phyloP scores from a whole-genome alignment of 2,797 vertebrate genomes.

The Halcyon smyrnensis region DNA sequence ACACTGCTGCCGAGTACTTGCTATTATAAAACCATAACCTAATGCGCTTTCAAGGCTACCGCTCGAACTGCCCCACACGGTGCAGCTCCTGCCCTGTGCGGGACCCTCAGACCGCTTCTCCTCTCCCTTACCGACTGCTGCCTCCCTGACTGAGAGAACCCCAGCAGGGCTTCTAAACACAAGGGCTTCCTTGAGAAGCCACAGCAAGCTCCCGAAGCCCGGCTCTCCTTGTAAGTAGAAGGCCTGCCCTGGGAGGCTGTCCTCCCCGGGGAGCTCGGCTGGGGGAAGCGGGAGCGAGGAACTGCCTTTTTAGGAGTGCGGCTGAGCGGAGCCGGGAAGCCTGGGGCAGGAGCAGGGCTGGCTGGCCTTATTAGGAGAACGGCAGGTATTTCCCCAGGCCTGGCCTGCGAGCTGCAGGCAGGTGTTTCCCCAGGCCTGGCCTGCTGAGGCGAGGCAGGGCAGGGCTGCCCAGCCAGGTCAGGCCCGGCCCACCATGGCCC shows the following conservation, averaged over 20 bases:
- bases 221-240: not conserved
- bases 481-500: fast-evolving
- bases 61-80: not conserved
- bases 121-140: not conserved
- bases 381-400: conserved; percentile 22
- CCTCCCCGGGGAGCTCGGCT: conserved; percentile 39
- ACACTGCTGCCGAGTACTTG: conserved; percentile 29
- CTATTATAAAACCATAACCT: conserved; percentile 61
- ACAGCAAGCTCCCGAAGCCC: not conserved
- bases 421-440: not conserved
- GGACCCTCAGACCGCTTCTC: not conserved
- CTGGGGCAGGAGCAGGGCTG: not conserved
- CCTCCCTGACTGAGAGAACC: not conserved
- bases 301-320: conserved; percentile 68
- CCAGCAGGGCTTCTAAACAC: not conserved
- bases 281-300: conserved; percentile 56
- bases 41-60: not conserved
- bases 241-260: not conserved
- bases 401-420: not conserved
- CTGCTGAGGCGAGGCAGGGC: not conserved
- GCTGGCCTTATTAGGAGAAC: conserved; percentile 55
- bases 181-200: not conserved
- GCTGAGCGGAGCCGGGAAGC: not conserved
- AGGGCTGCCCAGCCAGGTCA: not conserved
- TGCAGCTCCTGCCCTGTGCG: not conserved